phyloP scores from a whole-genome alignment of 2,888 invertebrate species.

The Trichogramma evanescens region DNA sequence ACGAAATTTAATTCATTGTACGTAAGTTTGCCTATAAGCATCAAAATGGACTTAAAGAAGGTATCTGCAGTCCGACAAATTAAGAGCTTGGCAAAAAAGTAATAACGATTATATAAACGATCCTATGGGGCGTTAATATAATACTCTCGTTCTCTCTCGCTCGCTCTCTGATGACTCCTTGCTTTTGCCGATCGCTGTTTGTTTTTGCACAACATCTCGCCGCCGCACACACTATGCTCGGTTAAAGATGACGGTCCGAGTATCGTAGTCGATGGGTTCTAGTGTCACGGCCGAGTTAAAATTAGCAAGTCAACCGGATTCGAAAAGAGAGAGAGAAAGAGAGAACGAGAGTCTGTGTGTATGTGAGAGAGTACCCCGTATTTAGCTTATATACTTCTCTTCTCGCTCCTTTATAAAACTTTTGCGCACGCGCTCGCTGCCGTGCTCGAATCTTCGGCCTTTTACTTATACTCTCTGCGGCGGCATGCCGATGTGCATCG shows the following conservation, averaged over 20 bases:
- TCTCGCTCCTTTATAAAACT: not conserved
- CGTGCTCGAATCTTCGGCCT: conserved; percentile 5
- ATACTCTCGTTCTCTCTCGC: conserved; percentile 27
- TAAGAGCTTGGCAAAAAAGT: too few relatives aligned
- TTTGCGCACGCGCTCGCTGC: not conserved
- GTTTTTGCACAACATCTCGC: not conserved
- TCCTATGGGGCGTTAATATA: too few relatives aligned
- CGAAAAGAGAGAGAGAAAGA: conserved; percentile 23
- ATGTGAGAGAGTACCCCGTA: conserved; percentile 8
- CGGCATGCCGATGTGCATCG: not conserved
- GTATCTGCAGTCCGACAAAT: too few relatives aligned
- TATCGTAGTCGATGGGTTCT: conserved; percentile 31
- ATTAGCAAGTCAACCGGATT: conserved; percentile 46
- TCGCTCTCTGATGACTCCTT: not conserved
- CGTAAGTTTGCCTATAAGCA: too few relatives aligned
- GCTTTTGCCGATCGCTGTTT: not conserved
- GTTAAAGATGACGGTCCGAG: conserved; percentile 2
- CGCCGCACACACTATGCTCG: not conserved
- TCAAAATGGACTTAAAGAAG: too few relatives aligned
- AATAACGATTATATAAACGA: too few relatives aligned
- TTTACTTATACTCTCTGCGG: not conserved
- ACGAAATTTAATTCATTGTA: too few relatives aligned
- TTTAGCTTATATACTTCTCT: not conserved
- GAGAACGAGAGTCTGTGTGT: conserved; percentile 16
- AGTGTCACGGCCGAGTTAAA: conserved; percentile 48